Evolutionary conservation across 2,113 vertebrate species (phyloP), one percentile per base, ranked within the genome.

Genomic region (Jacana jacana): DNA sequence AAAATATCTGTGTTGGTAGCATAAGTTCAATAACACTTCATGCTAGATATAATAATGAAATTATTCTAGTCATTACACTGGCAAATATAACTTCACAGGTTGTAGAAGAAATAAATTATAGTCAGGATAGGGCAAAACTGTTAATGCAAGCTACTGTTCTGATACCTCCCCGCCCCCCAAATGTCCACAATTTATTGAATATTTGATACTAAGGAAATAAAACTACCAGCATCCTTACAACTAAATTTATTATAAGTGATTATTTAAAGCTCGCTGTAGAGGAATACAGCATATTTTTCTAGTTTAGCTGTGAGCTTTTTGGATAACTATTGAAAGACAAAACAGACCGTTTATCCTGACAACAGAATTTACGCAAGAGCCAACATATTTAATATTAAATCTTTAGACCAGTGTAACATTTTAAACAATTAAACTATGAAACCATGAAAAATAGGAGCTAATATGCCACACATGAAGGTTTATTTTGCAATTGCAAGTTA

Each of bases 401-500:
- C 89, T 95, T 97, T 76, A 96, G 88, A 85, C 94, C 86, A 91
- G 49, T 89, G 78, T 93, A 97, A 88, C 23, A 24, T 96, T 94
- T 91, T 64, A 76, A 96, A 87, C 90, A 93, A 92, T 95, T 93
- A 93, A 97, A 96, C 91, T 81, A 75, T 57, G 91, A 91, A 93
- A 95, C 96, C 95, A 95, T 95, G 86, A 91, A 96, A 96, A 95
- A 94, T 82, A 86, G 79, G 76, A 97, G 63, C 86, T 94, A 93
- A 57, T 94, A 88, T 54, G 88, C 77, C 89, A 88, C 93, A 86
- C 58, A 88, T 93, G 75, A 96, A 90, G 85, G 75, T 96, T 96
- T 97, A 97, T 95, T 89, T 88, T 93, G 81, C 88, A 93, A 91
- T 96, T 97, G 85, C 86, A 96, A 68, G 91, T 96, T 91, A 96